These are phyloP conservation scores for Pundamilia nyererei DNA, from an alignment of 2,113 vertebrate genomes.

Conservation along the genomic window DNA sequence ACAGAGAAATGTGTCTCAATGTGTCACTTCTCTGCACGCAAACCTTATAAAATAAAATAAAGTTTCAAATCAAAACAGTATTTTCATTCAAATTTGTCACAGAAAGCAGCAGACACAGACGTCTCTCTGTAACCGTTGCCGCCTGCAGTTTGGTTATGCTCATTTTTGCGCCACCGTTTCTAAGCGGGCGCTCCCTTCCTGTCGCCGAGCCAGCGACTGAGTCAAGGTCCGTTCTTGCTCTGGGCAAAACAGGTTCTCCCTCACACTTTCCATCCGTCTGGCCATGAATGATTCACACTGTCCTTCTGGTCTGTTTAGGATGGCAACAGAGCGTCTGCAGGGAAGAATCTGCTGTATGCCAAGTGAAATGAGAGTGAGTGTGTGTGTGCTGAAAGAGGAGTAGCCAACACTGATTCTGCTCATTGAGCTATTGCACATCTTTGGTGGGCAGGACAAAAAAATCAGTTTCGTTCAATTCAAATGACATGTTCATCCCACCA, in stretches of 20 bases:
- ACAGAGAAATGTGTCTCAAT: background rate
- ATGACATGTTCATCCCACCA: background rate
- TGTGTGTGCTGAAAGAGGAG: background rate
- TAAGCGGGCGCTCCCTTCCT: slow-evolving; percentile 22
- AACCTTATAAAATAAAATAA: background rate
- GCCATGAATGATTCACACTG: slow-evolving; percentile 58
- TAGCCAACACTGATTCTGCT: background rate
- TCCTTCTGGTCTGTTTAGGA: slow-evolving; percentile 6
- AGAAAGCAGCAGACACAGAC: background rate
- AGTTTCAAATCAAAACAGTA: background rate
- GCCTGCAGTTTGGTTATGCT: background rate
- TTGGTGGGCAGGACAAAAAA: background rate
- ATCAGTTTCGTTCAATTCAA: background rate
- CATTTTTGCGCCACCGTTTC: slow-evolving; percentile 43
- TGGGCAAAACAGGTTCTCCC: slow-evolving; percentile 13
- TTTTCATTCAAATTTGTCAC: background rate
- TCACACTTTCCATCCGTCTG: slow-evolving; percentile 57
- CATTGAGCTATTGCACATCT: background rate
- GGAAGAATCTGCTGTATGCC: background rate
- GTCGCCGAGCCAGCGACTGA: slow-evolving; percentile 24
- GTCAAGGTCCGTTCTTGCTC: slow-evolving; percentile 14
- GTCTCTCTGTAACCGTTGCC: background rate
- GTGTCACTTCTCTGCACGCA: background rate
- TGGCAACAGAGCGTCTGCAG: background rate
- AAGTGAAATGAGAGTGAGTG: background rate